A percentile compares a stretch with the other conserved stretches of the same genome.
These are phyloP conservation scores for Crossaster papposus DNA, from an alignment of 53 echinoderm and acorn worm genomes.

Conservation along the genomic window DNA sequence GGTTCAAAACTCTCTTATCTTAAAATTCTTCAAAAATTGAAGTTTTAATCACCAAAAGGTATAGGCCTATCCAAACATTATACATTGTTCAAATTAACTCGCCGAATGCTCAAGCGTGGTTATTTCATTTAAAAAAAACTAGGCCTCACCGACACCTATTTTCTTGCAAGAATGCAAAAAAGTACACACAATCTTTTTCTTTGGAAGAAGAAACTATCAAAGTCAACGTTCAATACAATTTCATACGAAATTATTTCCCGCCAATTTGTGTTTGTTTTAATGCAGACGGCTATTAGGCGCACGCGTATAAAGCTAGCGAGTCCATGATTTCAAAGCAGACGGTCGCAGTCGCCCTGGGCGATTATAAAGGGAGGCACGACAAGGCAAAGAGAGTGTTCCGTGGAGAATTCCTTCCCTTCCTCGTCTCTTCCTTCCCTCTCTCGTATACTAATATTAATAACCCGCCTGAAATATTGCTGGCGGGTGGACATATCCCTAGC, in stretches of 20 bases:
- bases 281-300: slow-evolving; percentile 21
- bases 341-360: slow-evolving; percentile 39
- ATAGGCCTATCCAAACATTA: too few relatives aligned
- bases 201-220: slow-evolving; percentile 1
- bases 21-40: too few relatives aligned
- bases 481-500: neutral
- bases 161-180: too few relatives aligned
- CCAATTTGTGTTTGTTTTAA: neutral
- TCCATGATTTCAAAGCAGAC: slow-evolving; percentile 37
- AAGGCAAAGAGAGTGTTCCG: neutral
- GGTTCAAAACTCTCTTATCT: too few relatives aligned
- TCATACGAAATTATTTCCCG: slow-evolving; percentile 19
- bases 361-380: neutral
- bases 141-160: too few relatives aligned
- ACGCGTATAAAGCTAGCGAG: slow-evolving; percentile 1
- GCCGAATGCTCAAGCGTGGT: too few relatives aligned
- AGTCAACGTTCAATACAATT: neutral
- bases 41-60: too few relatives aligned
- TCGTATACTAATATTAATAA: neutral
- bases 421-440: neutral
- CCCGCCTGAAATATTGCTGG: slow-evolving; percentile 17
- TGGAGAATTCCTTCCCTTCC: neutral
- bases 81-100: too few relatives aligned
- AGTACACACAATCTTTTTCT: neutral
- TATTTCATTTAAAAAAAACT: too few relatives aligned